Base-by-base conservation (phyloP, 1,140 invertebrate species). In the Meteorus sp. region DNA sequence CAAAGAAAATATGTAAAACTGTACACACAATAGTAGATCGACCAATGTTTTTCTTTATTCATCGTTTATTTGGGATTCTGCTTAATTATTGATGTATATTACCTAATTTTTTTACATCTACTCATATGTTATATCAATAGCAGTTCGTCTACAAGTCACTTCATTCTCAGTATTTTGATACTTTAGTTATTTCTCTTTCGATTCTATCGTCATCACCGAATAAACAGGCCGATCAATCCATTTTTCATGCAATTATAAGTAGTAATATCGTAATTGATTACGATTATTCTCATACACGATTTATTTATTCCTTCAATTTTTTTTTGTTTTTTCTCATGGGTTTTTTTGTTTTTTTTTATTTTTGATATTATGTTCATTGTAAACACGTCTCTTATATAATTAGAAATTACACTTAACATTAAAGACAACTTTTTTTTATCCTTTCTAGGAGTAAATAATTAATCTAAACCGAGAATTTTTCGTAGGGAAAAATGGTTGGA, bases 1-100 rank as follows among this genome's bases (percentile, higher is more conserved):
- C n/a, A n/a, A n/a, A n/a, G n/a, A n/a, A n/a, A n/a, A n/a, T n/a
- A 68, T 60, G 63, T 64, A 64, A 66, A 59, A 65, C 66, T 72
- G 67, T 69, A 72, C 70, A 69, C 63, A 61, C 54, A 56, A 51
- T 31, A 55, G 53, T 54, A n/a, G n/a, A 37, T 47, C 56, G 52
- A 27, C 27, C 22, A 17, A 9, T 45, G 47, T 13, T 3, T 54
- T 39, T 52, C 15, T 51, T 29, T 25, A n/a, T n/a, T n/a, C n/a
- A n/a, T n/a, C 17, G 27, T 48, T 35, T 15, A 39, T 35, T 55
- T 39, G 33, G 44, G 44, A 48, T 48, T 35, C 35, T 33, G 44
- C 29, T 57, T 48, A 50, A 29, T 57, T 5, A 37, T 33, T 45
- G 15, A 35, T 43, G 37, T 52, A 11, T 41, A 15, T 44, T 50